Conservation (phyloP, 2,797 vertebrate genomes). For the Pygocentrus nattereri region DNA sequence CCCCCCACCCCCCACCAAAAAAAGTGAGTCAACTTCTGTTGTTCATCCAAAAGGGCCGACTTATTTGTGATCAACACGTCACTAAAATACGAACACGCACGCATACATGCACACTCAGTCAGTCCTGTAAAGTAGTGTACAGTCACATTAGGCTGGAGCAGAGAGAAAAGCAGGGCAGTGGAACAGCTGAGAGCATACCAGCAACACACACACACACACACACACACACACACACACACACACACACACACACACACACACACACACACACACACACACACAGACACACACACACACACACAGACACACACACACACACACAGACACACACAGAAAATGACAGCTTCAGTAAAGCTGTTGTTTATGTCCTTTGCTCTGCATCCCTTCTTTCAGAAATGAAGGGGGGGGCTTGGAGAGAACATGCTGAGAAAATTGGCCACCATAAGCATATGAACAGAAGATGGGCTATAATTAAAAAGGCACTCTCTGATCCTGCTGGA, state of each 20-base stretch:
- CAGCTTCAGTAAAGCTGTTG: neutral
- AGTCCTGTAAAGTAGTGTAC: neutral
- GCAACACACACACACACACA: slow-evolving; percentile 16
- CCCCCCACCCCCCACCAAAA: too few relatives aligned
- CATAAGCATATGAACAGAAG: neutral
- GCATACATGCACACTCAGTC: neutral
- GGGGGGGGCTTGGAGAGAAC: neutral
- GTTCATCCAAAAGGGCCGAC: too few relatives aligned
- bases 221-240: neutral
- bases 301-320: slow-evolving; percentile 27
- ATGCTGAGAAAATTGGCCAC: neutral
- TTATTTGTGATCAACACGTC: too few relatives aligned
- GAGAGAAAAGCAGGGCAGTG: slow-evolving; percentile 38
- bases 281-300: too few relatives aligned
- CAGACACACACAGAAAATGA: neutral
- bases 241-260: slow-evolving; percentile 28
- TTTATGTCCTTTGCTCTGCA: neutral
- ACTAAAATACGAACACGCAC: too few relatives aligned
- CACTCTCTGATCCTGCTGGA: neutral
- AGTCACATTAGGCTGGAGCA: slow-evolving; percentile 23
- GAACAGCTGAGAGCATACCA: slow-evolving; percentile 49
- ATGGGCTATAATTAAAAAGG: neutral
- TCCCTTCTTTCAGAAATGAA: neutral
- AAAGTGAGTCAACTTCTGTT: too few relatives aligned
- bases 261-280: slow-evolving; percentile 20